phyloP scores from a whole-genome alignment of 1,140 invertebrate species.

The Nasonia vitripennis region DNA sequence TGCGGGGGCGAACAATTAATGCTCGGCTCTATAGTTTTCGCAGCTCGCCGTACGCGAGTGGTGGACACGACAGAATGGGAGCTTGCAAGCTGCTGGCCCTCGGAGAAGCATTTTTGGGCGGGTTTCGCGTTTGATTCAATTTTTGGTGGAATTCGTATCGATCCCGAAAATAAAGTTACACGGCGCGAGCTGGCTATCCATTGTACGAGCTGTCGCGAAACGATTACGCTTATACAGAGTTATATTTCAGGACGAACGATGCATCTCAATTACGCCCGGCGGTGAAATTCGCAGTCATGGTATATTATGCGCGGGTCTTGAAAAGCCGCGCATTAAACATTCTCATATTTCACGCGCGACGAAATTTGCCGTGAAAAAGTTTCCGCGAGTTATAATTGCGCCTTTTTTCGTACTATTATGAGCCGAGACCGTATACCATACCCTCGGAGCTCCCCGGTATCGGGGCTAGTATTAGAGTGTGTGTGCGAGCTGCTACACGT shows the following conservation, averaged over 20 bases:
- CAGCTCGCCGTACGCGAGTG: too few relatives aligned
- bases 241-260: background rate
- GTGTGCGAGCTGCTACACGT: background rate
- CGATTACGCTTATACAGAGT: background rate
- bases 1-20: background rate
- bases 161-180: too few relatives aligned
- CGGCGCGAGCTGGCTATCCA: background rate
- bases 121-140: background rate
- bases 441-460: too few relatives aligned
- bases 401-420: background rate
- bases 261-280: background rate
- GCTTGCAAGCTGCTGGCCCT: background rate
- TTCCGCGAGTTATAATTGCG: background rate
- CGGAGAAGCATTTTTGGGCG: background rate
- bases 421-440: too few relatives aligned
- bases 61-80: background rate
- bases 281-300: background rate
- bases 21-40: background rate
- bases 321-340: background rate
- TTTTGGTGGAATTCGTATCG: background rate
- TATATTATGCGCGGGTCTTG: background rate
- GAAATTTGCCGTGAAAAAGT: background rate
- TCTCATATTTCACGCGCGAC: background rate
- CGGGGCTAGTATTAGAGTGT: too few relatives aligned
- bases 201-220: background rate